Evolutionary conservation across 2,888 invertebrate species (phyloP).

Genomic region (Drosophila cognata): DNA sequence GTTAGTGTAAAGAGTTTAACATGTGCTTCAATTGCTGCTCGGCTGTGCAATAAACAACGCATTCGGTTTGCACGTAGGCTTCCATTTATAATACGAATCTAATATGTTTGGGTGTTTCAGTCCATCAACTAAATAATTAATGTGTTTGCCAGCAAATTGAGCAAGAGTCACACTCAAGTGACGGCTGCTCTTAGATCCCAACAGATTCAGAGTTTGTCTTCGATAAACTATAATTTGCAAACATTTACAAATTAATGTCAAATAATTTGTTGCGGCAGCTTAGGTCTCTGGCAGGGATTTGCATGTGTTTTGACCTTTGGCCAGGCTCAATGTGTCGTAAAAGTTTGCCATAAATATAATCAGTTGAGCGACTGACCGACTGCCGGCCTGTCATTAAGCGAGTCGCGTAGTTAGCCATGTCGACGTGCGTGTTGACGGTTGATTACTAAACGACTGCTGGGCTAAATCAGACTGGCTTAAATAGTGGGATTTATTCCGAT

Average conservation of each 20-base stretch:
- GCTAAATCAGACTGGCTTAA: conserved; percentile 43
- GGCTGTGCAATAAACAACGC: conserved; percentile 47
- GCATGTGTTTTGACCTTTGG: conserved; percentile 59
- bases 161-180: conserved; percentile 4
- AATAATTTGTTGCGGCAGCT: conserved; percentile 20
- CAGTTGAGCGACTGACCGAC: conserved; percentile 52
- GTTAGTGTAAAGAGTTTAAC: conserved; percentile 79
- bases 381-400: conserved; percentile 58
- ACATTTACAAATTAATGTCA: conserved; percentile 31
- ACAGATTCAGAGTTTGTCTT: conserved; percentile 2
- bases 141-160: conserved; percentile 32
- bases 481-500: conserved; percentile 52
- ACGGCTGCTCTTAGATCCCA: neutral
- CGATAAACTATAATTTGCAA: conserved; percentile 21
- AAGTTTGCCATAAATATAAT: conserved; percentile 68
- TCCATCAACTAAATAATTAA: conserved; percentile 55
- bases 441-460: conserved; percentile 42
- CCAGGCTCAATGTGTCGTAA: conserved; percentile 62
- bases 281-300: conserved; percentile 3
- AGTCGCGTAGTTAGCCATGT: conserved; percentile 40
- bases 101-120: conserved; percentile 51
- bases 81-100: conserved; percentile 45
- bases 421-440: conserved; percentile 55
- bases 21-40: conserved; percentile 62
- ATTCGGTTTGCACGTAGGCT: conserved; percentile 18